Evolutionary conservation across 2,113 vertebrate genomes (phyloP).

Genomic region (Corythaixoides concolor): DNA sequence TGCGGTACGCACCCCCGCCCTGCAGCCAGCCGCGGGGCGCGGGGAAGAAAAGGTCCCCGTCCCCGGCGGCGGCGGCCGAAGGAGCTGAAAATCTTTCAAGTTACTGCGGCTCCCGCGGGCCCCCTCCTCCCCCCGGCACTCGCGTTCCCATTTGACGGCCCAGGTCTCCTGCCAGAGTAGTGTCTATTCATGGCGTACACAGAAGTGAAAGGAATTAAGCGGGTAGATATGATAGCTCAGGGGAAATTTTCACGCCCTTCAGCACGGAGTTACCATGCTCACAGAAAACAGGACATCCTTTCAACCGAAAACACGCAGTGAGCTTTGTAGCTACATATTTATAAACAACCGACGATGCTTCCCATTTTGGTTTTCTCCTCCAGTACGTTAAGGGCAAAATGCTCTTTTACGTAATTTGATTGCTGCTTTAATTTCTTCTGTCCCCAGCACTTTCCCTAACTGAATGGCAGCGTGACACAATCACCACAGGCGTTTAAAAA

Average conservation of each 20-base stretch:
- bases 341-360: not conserved
- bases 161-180: not conserved
- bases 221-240: not conserved
- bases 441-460: not conserved
- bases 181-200: not conserved
- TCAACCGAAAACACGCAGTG: not conserved
- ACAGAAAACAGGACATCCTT: not conserved
- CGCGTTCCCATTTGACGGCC: not conserved
- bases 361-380: not conserved
- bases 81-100: not conserved
- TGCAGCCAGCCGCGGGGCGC: not conserved
- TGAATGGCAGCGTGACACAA: not conserved
- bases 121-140: not conserved
- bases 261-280: fast-evolving
- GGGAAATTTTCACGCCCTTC: not conserved
- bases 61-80: not conserved
- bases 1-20: not conserved
- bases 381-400: not conserved
- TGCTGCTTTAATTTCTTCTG: not conserved
- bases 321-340: not conserved
- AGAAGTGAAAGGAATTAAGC: not conserved
- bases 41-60: not conserved
- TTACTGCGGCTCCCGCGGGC: not conserved
- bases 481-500: not conserved
- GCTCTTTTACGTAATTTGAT: not conserved